Conservation (phyloP, 2,797 vertebrate genomes). For the Rhodeus uyekii region DNA sequence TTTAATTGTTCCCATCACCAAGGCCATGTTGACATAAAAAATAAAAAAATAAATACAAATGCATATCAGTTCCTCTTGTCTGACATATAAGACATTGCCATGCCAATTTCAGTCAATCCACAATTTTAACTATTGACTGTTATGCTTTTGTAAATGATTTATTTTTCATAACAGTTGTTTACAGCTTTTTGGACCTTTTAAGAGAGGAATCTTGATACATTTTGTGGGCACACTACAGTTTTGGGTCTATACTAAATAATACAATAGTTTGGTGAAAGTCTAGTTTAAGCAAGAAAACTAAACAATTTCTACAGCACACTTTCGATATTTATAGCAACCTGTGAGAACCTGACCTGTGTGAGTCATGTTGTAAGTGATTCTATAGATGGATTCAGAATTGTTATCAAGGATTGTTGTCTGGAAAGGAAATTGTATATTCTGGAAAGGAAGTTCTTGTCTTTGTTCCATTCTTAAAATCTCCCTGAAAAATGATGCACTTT, state of each 20-base stretch:
- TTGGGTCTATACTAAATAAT: background rate
- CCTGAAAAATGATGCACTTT: background rate
- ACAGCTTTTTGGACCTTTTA: background rate
- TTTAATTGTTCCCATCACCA: background rate
- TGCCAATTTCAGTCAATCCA: background rate
- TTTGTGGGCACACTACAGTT: background rate
- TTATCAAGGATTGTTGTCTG: slow-evolving; percentile 19
- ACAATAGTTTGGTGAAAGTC: background rate
- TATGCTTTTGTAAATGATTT: background rate
- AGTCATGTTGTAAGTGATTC: background rate
- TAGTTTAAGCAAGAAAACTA: background rate
- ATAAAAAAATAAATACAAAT: background rate
- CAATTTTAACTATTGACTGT: background rate
- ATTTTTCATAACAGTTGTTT: background rate
- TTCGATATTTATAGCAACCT: slow-evolving; percentile 44
- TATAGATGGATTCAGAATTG: slow-evolving; percentile 12
- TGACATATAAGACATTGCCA: background rate
- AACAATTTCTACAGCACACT: slow-evolving; percentile 48
- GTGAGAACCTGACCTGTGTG: slow-evolving; percentile 41
- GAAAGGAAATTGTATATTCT: background rate
- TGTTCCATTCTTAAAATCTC: background rate
- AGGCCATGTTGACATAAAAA: background rate
- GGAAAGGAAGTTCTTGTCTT: background rate
- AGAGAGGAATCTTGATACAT: background rate
- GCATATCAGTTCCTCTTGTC: background rate